Evolutionary conservation across 2,888 invertebrate species (phyloP), one percentile per base, ranked within the genome.

Genomic region (Mesoligia furuncula): DNA sequence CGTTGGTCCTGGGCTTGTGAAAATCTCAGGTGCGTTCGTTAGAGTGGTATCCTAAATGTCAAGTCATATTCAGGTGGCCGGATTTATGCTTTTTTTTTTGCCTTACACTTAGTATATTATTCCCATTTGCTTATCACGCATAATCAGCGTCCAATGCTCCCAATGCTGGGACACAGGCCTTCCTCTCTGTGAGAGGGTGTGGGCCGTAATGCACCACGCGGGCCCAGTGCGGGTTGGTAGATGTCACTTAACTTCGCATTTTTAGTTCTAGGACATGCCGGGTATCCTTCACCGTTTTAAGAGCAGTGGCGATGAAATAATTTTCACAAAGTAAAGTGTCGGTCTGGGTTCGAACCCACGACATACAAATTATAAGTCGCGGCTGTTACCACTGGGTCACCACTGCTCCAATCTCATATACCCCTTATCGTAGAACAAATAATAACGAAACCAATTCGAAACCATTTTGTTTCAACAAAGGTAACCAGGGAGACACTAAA

Each of bases 1-100:
- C 89, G 87, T 85, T 79, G 67, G 77, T 77, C 67, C 83, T 79
- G 85, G 81, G 83, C 86, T 90, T 85, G 79, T 85, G 82, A 73
- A 88, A 90, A 91, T 90, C 90, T 91, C 90, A 90, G 89, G 89
- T 88, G 87, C 86, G 85, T 80, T 88, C 77, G 81, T 84, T 74
- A 42, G 39, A 85, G 77, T 75, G 84, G 85, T 85, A 85, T 79
- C 83, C 84, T 81, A 87, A 84, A 81, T 85, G 87, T 85, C 87
- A 87, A 81, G 87, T 84, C 71, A 83, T 85, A 77, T 77, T 78
- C 62, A 69, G 72, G 67, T 61, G 15, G 13, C 8, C 51, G 42
- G 54, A 64, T 69, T 68, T 69, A 31, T 51, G 31, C n/a, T 42
- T 54, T 20, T 0, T 24, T 78, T 72, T 77, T 42, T 64, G 6